Conservation (phyloP, 1,140 invertebrate species). For the Tribolium castaneum region DNA sequence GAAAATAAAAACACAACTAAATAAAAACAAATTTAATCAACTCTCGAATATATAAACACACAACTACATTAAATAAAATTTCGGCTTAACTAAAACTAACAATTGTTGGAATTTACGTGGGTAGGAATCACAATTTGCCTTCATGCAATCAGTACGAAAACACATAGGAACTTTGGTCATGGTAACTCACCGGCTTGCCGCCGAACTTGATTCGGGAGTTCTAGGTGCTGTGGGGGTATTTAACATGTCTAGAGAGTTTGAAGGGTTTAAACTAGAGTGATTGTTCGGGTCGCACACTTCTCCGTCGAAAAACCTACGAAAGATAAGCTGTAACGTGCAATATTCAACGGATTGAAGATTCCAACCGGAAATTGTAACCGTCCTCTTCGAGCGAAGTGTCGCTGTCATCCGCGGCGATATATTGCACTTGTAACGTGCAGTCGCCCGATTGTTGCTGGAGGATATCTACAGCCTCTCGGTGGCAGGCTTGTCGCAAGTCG, state of each 20-base stretch:
- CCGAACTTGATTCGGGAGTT: slow-evolving; percentile 67
- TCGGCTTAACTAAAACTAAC: slow-evolving; percentile 26
- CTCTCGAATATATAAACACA: neutral
- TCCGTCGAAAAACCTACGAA: slow-evolving; percentile 64
- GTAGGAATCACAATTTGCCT: slow-evolving; percentile 32
- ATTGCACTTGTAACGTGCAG: slow-evolving; percentile 78
- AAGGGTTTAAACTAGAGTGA: slow-evolving; percentile 53
- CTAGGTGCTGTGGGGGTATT: slow-evolving; percentile 73
- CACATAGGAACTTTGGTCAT: slow-evolving; percentile 25
- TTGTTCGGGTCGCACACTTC: slow-evolving; percentile 60
- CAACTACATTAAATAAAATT: slow-evolving; percentile 39
- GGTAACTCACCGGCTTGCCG: slow-evolving; percentile 61
- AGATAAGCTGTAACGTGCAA: neutral
- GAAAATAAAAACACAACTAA: slow-evolving; percentile 33
- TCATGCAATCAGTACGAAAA: slow-evolving; percentile 35
- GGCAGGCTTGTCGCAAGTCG: slow-evolving; percentile 77
- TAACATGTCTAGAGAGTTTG: slow-evolving; percentile 60
- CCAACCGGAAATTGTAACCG: slow-evolving; percentile 65
- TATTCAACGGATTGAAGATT: neutral
- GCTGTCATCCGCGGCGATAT: slow-evolving; percentile 77
- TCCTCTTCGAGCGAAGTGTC: slow-evolving; percentile 67
- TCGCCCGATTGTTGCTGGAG: slow-evolving; percentile 77
- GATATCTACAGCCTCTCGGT: slow-evolving; percentile 79
- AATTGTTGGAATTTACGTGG: slow-evolving; percentile 5
- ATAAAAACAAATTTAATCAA: slow-evolving; percentile 31